Base-by-base conservation (phyloP, 2,113 vertebrate species). In the Reinhardtius hippoglossoides region DNA sequence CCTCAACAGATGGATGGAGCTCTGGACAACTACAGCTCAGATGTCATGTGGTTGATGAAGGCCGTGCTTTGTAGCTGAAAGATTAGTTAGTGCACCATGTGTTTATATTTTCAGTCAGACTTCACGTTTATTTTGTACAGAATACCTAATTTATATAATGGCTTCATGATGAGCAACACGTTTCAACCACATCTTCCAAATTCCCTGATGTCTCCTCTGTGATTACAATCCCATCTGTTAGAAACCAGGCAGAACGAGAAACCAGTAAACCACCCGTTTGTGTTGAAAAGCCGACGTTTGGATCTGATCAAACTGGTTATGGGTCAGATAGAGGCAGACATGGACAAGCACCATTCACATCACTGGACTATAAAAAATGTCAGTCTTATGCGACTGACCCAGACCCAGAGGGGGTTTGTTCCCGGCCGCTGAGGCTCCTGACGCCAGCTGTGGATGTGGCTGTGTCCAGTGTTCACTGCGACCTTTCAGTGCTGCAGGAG, bases 381-480 rank as follows among this genome's bases (percentile, higher is more conserved):
- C 42, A 6, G 14, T 78, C 31, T 68, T 18, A 24, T 44, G 40
- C 50, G 57, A 52, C 56, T 31, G 31, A 31, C 31, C 31, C 42
- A 58, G 54, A 80, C 46, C 24, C 58, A 69, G 56, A 76, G 74
- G 77, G 70, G 82, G 68, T 83, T 83, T 80, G 64, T 78, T 26
- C 21, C 9, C 0, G 1, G 50, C 67, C 69, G 35, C 21, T 55
- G 18, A 58, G 60, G 46, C 57, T 73, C 71, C 63, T 50, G 69
- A 83, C 59, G 54, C 83, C 80, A 85, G 85, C 82, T 87, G 84
- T 79, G 84, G 52, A 71, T 37, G 71, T 50, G 37, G 26, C 62
- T 81, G 65, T 59, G 72, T 62, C 68, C 67, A 63, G 21, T 60
- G 9, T 55, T 81, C 76, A 42, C 23, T 67, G 69, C 67, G 37